Evolutionary conservation across 2,888 invertebrate genomes (phyloP).

Genomic region (Synanthedon formicaeformis): DNA sequence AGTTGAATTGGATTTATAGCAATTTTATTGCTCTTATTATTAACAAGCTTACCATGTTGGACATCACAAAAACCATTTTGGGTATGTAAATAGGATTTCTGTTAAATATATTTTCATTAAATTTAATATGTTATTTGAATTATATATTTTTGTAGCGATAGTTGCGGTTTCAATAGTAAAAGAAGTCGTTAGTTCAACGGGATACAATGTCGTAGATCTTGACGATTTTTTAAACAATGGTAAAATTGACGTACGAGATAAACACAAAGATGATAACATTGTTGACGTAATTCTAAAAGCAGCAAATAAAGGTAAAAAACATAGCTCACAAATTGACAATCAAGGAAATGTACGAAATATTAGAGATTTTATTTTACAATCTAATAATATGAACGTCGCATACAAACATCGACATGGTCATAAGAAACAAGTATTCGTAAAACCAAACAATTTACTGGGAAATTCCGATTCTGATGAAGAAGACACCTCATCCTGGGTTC

Average conservation of each 20-base stretch:
- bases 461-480: not conserved
- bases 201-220: not conserved
- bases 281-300: too few relatives aligned
- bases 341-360: too few relatives aligned
- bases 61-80: not conserved
- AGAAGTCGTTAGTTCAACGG: not conserved
- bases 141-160: not conserved
- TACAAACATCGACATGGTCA: not conserved
- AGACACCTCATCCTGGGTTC: conserved; percentile 15
- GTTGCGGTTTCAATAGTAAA: not conserved
- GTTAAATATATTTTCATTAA: not conserved
- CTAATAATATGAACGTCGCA: too few relatives aligned
- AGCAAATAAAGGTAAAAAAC: too few relatives aligned
- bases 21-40: not conserved
- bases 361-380: too few relatives aligned
- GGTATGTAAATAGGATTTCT: not conserved
- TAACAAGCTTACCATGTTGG: not conserved
- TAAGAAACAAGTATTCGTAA: not conserved
- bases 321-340: too few relatives aligned
- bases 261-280: too few relatives aligned
- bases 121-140: too few relatives aligned
- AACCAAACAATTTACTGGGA: conserved; percentile 1
- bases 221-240: not conserved
- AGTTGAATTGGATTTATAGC: not conserved
- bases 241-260: too few relatives aligned